Evolutionary conservation across 2,888 invertebrate species (phyloP), one percentile per base, ranked within the genome.

Genomic region (Alloscopus bannaensis): DNA sequence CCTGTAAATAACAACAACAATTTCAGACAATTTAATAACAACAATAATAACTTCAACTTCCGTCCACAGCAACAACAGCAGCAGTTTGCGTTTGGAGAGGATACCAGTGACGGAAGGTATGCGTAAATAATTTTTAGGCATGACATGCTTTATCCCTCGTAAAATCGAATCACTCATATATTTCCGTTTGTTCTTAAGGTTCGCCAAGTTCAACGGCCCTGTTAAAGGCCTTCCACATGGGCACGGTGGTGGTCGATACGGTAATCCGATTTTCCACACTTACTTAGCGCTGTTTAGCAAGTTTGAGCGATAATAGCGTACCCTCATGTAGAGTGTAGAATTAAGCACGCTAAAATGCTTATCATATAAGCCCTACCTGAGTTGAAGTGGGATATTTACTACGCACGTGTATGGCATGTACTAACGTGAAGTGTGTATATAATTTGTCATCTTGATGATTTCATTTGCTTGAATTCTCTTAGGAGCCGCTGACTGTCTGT

Each of bases 401-500:
- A n/a, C n/a, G 36, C 8, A 36, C 6, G 13, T 36, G 6, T 6
- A 36, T 8, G 13, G 6, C 36, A 36, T 47, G 47, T 47, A n/a
- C 4, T 18, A n/a, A 47, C n/a, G 13, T 36, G 36, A 36, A 36
- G 18, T 60, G 18, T 42, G 36, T 11, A 40, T 65, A 28, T 11
- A 70, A 26, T 18, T 26, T 47, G 31, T 70, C 31, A 31, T 64
- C 22, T 26, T 52, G 45, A n/a, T n/a, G n/a, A n/a, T n/a, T n/a
- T n/a, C n/a, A n/a, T n/a, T n/a, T n/a, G n/a, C n/a, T n/a, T n/a
- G n/a, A n/a, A n/a, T n/a, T n/a, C n/a, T 18, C 22, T 6, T 16
- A 76, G 81, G 81, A 29, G 81, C 81, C 55, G 81, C 81, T 11
- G 81, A 81, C 42, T 81, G 81, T 47, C 73, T 81, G 26, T 66